Base-by-base conservation (phyloP, 2,888 invertebrate species). In the Ischnura elegans region DNA sequence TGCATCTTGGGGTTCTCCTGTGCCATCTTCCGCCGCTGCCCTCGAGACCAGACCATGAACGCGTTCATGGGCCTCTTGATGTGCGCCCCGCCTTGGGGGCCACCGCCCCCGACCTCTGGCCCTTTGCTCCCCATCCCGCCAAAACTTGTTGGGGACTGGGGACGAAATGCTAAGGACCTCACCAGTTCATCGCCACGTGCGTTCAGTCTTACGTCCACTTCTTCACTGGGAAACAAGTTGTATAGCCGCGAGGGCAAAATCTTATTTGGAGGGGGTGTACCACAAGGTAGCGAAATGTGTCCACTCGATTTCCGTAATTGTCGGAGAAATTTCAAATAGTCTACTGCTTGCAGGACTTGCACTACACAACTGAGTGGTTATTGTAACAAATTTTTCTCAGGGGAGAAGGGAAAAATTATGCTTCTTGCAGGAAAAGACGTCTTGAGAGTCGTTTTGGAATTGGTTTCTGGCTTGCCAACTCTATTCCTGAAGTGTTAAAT, bases 61-160 rank as follows among this genome's bases (percentile, higher is more conserved):
- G 97, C 97, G 95, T 97, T 97, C 97, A 97, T 97, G n/a, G 97
- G 97, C 42, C 97, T 95, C 95, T 97, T 97, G 93, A 97, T 96
- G 94, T 96, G 96, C 87, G 55, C n/a, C 55, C 76, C 93, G 25
- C 85, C 86, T 85, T 95, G 95, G 55, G 95, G 94, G 19, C 61
- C 66, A 16, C 93, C 84, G 42, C 36, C 36, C 19, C 84, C 93
- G 46, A 85, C 47, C 61, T 85, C 93, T 8, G 93, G 85, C 45
- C 47, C 93, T 29, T 85, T 84, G 93, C 85, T 84, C 76, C 93
- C 84, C 84, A 85, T 84, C 76, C 76, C 76, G 10, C 29, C 29
- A 13, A 16, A 76, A 76, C 76, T 76, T 16, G 29, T 36, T 2
- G 42, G 42, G 42, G 45, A 8, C 10, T 10, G 43, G 45, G 87